Evolutionary conservation across 2,888 invertebrate genomes (phyloP).

Genomic region (Orthonychiurus folsomi): DNA sequence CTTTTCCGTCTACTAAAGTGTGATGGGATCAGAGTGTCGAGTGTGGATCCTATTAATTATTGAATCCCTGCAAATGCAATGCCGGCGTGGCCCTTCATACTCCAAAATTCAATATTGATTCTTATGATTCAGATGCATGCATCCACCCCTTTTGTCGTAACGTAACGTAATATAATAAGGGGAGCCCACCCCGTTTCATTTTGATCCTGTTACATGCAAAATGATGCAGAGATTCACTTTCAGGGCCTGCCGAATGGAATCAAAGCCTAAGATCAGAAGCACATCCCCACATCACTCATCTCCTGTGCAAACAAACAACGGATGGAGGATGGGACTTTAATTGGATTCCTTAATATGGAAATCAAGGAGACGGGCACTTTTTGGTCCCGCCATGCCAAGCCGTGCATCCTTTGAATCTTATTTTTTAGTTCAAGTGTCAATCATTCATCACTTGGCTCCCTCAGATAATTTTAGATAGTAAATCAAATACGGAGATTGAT

Average conservation of each 20-base stretch:
- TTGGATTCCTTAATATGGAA: constrained; percentile 31
- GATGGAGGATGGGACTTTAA: constrained; percentile 25
- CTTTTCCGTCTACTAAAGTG: too few relatives aligned
- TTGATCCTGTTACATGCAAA: not conserved
- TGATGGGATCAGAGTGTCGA: not conserved
- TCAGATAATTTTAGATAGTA: too few relatives aligned
- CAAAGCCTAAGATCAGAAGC: not conserved
- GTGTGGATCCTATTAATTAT: not conserved
- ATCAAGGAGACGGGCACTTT: constrained; percentile 22
- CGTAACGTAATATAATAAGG: not conserved
- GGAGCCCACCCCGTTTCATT: not conserved
- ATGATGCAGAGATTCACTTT: too few relatives aligned
- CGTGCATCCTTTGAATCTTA: too few relatives aligned
- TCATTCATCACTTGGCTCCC: too few relatives aligned
- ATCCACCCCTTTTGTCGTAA: not conserved
- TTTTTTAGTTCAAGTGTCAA: too few relatives aligned
- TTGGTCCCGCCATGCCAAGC: too few relatives aligned
- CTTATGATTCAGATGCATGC: not conserved
- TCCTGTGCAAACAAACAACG: constrained; percentile 25
- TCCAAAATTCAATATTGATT: not conserved
- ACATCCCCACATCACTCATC: not conserved
- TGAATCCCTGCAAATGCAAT: not conserved
- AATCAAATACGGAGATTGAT: too few relatives aligned
- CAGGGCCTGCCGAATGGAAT: too few relatives aligned
- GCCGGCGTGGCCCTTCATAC: too few relatives aligned